These are phyloP conservation scores for Cydia strobilella DNA, from an alignment of 1,140 invertebrate genomes.

Conservation along the genomic window DNA sequence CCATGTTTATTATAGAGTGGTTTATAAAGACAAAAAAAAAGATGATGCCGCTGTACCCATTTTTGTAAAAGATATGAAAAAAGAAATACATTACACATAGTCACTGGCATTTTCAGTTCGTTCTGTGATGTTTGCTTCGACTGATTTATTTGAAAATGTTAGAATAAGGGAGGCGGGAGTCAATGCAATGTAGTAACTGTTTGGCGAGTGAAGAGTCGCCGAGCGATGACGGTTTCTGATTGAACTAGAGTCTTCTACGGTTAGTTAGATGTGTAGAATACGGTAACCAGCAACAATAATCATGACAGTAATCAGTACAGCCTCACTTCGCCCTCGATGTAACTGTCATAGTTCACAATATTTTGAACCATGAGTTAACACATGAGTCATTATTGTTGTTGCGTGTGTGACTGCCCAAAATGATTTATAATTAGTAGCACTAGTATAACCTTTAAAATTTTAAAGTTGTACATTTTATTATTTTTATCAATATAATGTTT, in stretches of 20 bases:
- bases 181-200: conserved; percentile 23
- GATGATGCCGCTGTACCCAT: neutral
- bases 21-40: neutral
- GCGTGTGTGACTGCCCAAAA: neutral
- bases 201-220: neutral
- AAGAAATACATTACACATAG: conserved; percentile 5
- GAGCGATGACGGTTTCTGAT: neutral
- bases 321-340: neutral
- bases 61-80: neutral
- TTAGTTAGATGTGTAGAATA: neutral
- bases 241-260: neutral
- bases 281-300: conserved; percentile 5
- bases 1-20: neutral
- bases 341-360: neutral
- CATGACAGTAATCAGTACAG: neutral
- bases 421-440: conserved; percentile 30
- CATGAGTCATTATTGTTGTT: too few species aligned
- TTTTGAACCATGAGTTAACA: neutral
- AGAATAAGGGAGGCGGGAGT: conserved; percentile 22
- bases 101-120: conserved; percentile 37
- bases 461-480: conserved; percentile 76
- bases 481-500: conserved; percentile 55
- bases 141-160: conserved; percentile 51
- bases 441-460: conserved; percentile 49
- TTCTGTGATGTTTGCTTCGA: conserved; percentile 59